Percentiles rank a stretch among this genome's conserved stretches.
phyloP scores from a whole-genome alignment of 30 jellyfish, hydroid and myxozoan species.

The Hydra vulgaris region DNA sequence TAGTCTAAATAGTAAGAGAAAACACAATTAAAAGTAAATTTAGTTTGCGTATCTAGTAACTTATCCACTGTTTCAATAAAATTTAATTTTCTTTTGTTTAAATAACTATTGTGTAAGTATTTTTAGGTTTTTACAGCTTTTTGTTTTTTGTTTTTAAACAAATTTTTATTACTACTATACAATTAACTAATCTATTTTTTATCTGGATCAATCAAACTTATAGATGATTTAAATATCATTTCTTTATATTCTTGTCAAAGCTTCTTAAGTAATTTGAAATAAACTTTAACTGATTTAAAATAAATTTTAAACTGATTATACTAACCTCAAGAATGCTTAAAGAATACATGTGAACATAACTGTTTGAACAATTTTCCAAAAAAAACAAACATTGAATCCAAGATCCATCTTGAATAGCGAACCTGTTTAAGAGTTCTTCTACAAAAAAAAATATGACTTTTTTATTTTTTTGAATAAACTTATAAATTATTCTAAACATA shows the following conservation, averaged over 20 bases:
- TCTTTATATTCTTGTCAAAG: neutral
- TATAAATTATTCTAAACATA: too few relatives aligned
- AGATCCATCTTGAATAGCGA: conserved; percentile 83
- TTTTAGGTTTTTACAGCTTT: too few relatives aligned
- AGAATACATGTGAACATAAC: conserved; percentile 83
- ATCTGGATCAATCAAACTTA: too few relatives aligned
- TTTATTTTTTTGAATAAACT: too few relatives aligned
- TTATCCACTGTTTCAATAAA: too few relatives aligned
- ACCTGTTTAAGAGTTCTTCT: conserved; percentile 62
- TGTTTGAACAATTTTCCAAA: conserved; percentile 46
- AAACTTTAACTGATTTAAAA: neutral
- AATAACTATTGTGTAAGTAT: too few relatives aligned
- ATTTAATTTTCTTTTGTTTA: too few relatives aligned
- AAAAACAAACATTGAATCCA: conserved; percentile 81
- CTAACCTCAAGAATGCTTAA: conserved; percentile 44
- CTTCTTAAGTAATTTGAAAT: neutral
- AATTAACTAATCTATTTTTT: too few relatives aligned
- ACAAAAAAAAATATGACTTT: conserved; percentile 3
- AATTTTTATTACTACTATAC: too few relatives aligned
- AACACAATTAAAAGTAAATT: neutral
- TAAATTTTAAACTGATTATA: neutral
- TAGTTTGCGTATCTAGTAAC: too few relatives aligned
- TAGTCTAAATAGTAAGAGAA: conserved; percentile 18
- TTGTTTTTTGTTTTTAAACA: too few relatives aligned
- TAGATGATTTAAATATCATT: too few relatives aligned